Base-by-base conservation (phyloP, 2,113 vertebrate genomes). In the Scomber scombrus region DNA sequence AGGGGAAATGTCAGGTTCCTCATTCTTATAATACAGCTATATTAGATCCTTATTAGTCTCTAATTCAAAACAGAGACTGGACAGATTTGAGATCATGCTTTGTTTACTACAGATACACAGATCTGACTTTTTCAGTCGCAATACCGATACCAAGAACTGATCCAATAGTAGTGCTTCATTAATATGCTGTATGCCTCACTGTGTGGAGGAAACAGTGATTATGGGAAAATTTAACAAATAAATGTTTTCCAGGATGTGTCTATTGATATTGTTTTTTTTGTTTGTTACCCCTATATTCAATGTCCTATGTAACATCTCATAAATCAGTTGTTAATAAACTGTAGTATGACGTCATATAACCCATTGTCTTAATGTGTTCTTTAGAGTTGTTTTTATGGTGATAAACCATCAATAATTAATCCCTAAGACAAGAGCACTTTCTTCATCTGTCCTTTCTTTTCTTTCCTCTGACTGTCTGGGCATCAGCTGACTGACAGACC, bases 331-430 rank as follows among this genome's bases (percentile, higher is more conserved):
- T 2, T 49, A 18, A 47, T 4, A 34, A 61, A 4, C 12, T 15
- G n/a, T n/a, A 62, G 18, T 26, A 13, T 15, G 3, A 0, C 13
- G 2, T n/a, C 52, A 11, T 15, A 13, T 21, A 23, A 58, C 64
- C 49, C 29, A 50, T 56, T 57, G 29, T 34, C 58, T 47, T 26
- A 51, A 71, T 16, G 49, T 63, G 52, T 50, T 58, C 14, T 19
- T 29, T 78, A 8, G 71, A 66, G 67, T 21, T 47, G 19, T 69
- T 56, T 55, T 18, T 16, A 18, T 21, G 18, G 18, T 62, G 57
- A 50, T 50, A 54, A 46, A 14, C 46, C 47, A 84, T 81, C 21
- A 78, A 78, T 86, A 78, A 78, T 86, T 79, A 29, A 89, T 86
- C 14, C 4, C 4, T 4, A 21, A 57, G 45, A 63, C 49, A 68